Evolutionary conservation across 1,140 invertebrate genomes (phyloP), one percentile per base, ranked within the genome.

Genomic region (Asobara japonica): DNA sequence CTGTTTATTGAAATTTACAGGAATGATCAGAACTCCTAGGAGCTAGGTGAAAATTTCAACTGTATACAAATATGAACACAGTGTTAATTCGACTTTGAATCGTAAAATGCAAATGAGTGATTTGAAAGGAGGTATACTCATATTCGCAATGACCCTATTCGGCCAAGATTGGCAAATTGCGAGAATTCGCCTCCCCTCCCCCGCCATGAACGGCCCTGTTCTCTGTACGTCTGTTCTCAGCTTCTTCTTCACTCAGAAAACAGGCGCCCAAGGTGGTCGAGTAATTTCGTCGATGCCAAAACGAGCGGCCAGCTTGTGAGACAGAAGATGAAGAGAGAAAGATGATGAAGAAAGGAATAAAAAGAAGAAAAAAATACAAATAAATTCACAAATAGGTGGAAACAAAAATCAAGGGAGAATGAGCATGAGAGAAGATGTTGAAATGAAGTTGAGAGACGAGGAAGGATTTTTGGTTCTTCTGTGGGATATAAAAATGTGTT

Each of bases 401-500:
- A 33, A 74, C 67, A 71, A 64, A 71, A 45, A 38, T 51, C 45
- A 56, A 71, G 45, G n/a, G n/a, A n/a, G n/a, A n/a, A n/a, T 66
- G 20, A 68, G 65, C 16, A 70, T 41, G 27, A 13, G 33, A 33
- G 48, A 56, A 69, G 48, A 16, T 29, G 16, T 29, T 10, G 41
- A 13, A n/a, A 48, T 13, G n/a, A 48, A 65, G 29, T 45, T 64
- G 61, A 38, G 45, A 56, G 66, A 36, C 72, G 62, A 65, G 73
- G 76, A 73, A 76, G 76, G 71, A n/a, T 69, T 67, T 61, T 64
- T 56, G 75, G 71, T 75, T 77, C 72, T 80, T 83, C 81, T 81
- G 79, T 78, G 76, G 83, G 83, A 84, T 84, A 86, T 86, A 87
- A 87, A 87, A 87, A 86, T 86, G 84, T 85, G 86, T 87, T 87